phyloP scores from a whole-genome alignment of 2,797 vertebrate genomes.

The Bucorvus abyssinicus region DNA sequence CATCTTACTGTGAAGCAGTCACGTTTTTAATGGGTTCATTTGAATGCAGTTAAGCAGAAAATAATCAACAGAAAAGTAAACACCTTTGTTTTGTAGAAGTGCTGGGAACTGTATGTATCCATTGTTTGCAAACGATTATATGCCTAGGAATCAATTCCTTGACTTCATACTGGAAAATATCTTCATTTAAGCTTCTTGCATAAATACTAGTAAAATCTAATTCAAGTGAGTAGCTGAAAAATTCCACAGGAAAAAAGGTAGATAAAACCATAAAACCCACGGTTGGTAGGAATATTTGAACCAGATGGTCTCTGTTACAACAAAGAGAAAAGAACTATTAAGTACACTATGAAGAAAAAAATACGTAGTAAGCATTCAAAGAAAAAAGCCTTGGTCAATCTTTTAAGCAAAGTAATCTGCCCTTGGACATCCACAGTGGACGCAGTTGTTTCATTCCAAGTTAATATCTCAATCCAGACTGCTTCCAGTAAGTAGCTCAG shows the following conservation, averaged over 20 bases:
- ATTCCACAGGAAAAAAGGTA: background rate
- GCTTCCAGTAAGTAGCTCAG: background rate
- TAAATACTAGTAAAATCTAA: constrained; percentile 16
- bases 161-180: constrained; percentile 49
- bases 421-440: background rate
- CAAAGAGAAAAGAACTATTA: background rate
- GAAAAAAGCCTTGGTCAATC: background rate
- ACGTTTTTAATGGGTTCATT: constrained; percentile 68
- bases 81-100: constrained; percentile 69
- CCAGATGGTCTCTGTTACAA: background rate
- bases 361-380: background rate
- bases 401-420: background rate
- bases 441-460: background rate
- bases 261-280: constrained; percentile 17
- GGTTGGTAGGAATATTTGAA: background rate
- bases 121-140: constrained; percentile 60
- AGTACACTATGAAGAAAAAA: background rate
- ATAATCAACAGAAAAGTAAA: constrained; percentile 61
- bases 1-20: constrained; percentile 59
- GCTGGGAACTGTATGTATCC: constrained; percentile 59
- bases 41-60: constrained; percentile 69
- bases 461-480: background rate
- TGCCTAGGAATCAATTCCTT: constrained; percentile 45
- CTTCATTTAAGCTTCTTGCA: constrained; percentile 42
- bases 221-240: constrained; percentile 1